phyloP scores from a whole-genome alignment of 2,888 invertebrate genomes.

The Endotricha flammealis region DNA sequence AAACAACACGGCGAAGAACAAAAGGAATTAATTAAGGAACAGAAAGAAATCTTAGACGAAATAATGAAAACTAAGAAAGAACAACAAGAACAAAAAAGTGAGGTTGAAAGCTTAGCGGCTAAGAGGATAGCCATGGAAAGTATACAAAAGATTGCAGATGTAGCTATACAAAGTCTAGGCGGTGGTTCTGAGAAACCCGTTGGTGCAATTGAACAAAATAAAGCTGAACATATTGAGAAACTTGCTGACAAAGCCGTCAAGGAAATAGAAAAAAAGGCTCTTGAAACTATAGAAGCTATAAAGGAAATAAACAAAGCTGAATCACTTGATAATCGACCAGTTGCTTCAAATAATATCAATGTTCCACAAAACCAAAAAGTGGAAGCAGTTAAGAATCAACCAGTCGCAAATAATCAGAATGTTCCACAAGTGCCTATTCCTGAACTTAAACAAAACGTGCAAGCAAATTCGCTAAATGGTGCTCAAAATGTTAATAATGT shows the following conservation, averaged over 20 bases:
- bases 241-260: conserved; percentile 58
- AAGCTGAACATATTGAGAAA: conserved; percentile 42
- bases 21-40: conserved; percentile 82
- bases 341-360: no score
- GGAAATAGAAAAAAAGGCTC: conserved; percentile 68
- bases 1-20: conserved; percentile 84
- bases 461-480: no score
- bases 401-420: no score
- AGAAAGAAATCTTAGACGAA: conserved; percentile 80
- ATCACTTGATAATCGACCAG: conserved; percentile 5
- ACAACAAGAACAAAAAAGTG: conserved; percentile 60
- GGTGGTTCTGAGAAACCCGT: conserved; percentile 56
- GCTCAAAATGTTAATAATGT: no score
- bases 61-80: conserved; percentile 77
- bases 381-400: no score
- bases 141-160: conserved; percentile 69
- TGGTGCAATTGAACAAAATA: conserved; percentile 28
- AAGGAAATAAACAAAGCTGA: conserved; percentile 50
- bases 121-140: conserved; percentile 73
- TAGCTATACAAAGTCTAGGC: conserved; percentile 65
- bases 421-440: no score
- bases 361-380: no score
- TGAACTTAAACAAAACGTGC: no score
- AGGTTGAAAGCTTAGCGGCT: conserved; percentile 57
- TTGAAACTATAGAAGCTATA: conserved; percentile 63